Conservation (phyloP, 2,113 vertebrate species). For the Scortum barcoo region DNA sequence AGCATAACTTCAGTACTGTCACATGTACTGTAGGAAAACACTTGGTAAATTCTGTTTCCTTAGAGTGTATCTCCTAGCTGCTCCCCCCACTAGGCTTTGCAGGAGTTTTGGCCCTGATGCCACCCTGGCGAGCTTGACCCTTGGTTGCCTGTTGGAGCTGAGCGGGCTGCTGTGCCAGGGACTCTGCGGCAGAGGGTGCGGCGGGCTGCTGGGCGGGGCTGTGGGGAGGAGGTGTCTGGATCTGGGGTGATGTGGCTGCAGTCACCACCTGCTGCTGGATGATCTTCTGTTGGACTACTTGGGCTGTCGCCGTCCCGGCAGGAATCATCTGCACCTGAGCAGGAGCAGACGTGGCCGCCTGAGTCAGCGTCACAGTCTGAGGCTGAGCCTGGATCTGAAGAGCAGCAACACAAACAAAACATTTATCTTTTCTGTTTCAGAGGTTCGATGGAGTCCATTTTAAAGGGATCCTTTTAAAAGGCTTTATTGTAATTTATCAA, state of each 20-base stretch:
- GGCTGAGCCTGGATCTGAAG: constrained; percentile 84
- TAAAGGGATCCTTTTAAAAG: no score
- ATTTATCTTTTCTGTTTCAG: neutral
- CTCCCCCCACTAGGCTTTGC: constrained; percentile 86
- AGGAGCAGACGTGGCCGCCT: constrained; percentile 80
- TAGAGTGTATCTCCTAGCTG: constrained; percentile 60
- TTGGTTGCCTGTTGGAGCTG: constrained; percentile 81
- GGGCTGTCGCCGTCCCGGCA: constrained; percentile 82
- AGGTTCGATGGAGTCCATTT: neutral
- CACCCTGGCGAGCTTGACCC: constrained; percentile 83
- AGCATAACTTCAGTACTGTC: constrained; percentile 7
- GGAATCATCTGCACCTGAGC: constrained; percentile 91
- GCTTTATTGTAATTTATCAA: neutral
- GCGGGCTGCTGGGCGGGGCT: constrained; percentile 86
- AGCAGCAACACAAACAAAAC: neutral
- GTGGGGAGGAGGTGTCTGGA: constrained; percentile 87
- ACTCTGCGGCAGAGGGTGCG: constrained; percentile 75
- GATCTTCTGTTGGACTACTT: constrained; percentile 91
- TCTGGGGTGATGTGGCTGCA: constrained; percentile 86
- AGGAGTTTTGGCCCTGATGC: constrained; percentile 88
- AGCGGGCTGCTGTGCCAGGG: constrained; percentile 82
- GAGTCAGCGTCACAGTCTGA: constrained; percentile 88
- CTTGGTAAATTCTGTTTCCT: neutral
- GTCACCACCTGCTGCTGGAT: constrained; percentile 90
- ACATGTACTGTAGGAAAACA: constrained; percentile 22